These are phyloP conservation scores for Schizaphis graminum DNA, from an alignment of 2,888 invertebrate genomes.

Conservation along the genomic window DNA sequence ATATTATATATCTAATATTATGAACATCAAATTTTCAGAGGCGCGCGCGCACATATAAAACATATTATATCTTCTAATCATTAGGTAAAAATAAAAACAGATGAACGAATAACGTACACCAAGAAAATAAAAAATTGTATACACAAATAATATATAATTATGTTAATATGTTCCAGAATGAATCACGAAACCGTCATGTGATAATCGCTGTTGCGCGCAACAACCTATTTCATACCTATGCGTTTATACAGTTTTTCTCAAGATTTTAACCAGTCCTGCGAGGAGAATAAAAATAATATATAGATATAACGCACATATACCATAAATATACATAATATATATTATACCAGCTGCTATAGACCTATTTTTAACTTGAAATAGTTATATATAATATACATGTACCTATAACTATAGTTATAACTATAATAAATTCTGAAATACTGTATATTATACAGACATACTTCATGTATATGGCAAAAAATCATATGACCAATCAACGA, in stretches of 20 bases:
- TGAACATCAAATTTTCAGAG: neutral
- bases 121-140: neutral
- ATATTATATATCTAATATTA: neutral
- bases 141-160: slow-evolving; percentile 67
- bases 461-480: neutral
- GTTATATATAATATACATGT: neutral
- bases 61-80: slow-evolving; percentile 31
- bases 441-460: too few relatives aligned
- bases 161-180: slow-evolving; percentile 65
- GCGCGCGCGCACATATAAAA: slow-evolving; percentile 9
- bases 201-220: neutral
- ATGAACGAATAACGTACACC: neutral
- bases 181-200: slow-evolving; percentile 19
- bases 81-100: neutral
- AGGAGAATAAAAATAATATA: neutral
- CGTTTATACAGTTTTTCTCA: neutral
- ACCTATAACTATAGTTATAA: neutral
- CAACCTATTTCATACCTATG: neutral
- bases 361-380: neutral
- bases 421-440: neutral
- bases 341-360: neutral
- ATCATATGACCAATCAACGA: neutral
- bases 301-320: neutral
- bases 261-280: neutral
- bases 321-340: too few relatives aligned